Conservation (phyloP, 2,113 vertebrate genomes). For the Balaeniceps rex region DNA sequence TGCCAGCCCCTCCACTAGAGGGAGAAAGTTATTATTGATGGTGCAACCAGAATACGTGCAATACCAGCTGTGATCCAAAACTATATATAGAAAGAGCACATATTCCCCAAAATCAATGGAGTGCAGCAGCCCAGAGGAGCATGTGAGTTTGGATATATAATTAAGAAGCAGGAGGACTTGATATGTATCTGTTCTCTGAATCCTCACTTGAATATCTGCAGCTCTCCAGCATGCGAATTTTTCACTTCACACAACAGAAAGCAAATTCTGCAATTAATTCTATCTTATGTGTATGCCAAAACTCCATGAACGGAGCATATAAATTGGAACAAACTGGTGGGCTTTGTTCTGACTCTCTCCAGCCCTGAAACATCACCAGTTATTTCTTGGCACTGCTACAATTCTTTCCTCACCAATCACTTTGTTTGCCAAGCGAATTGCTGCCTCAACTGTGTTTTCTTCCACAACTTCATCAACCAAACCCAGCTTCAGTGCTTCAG, state of each 20-base stretch:
- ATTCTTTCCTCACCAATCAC: slow-evolving; percentile 78
- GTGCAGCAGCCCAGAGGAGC: neutral
- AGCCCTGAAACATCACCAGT: neutral
- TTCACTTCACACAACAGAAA: neutral
- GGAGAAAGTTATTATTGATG: neutral
- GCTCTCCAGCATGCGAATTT: neutral
- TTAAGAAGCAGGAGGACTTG: neutral
- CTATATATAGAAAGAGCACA: neutral
- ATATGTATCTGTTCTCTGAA: neutral
- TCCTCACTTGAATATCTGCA: neutral
- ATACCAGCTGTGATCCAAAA: neutral
- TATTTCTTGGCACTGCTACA: neutral
- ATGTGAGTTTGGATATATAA: neutral
- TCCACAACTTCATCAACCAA: slow-evolving; percentile 85
- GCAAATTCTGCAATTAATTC: neutral
- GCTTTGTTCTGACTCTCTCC: slow-evolving; percentile 10
- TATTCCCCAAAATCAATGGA: neutral
- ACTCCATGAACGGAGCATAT: neutral
- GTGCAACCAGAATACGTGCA: neutral
- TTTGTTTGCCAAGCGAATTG: slow-evolving; percentile 78
- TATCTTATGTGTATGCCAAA: neutral
- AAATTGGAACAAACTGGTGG: neutral
- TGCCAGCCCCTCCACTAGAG: neutral
- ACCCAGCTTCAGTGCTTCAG: slow-evolving; percentile 86
- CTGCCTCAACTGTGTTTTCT: slow-evolving; percentile 73